Conservation (phyloP, 2,113 vertebrate species). For the Colaptes auratus region DNA sequence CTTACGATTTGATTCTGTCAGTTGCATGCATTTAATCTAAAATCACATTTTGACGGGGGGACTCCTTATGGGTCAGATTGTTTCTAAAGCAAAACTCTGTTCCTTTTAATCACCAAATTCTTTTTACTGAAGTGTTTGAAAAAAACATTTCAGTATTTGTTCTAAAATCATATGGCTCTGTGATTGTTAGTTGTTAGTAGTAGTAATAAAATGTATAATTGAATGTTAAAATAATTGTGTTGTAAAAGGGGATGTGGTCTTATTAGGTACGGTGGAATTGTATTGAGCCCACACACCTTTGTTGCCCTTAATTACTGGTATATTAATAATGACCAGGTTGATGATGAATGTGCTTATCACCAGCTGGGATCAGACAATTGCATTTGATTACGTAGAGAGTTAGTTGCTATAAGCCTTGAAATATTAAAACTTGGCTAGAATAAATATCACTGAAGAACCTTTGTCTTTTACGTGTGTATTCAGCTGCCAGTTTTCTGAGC, state of each 20-base stretch:
- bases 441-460: slow-evolving; percentile 60
- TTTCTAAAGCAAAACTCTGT: slow-evolving; percentile 59
- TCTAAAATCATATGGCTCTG: slow-evolving; percentile 7
- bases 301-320: slow-evolving; percentile 45
- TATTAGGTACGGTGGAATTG: slow-evolving; percentile 33
- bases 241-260: slow-evolving; percentile 49
- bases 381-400: slow-evolving; percentile 48
- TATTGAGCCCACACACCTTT: slow-evolving; percentile 52
- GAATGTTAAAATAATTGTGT: slow-evolving; percentile 63
- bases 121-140: not conserved
- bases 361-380: slow-evolving; percentile 60
- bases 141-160: not conserved
- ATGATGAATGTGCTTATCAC: slow-evolving; percentile 67
- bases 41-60: slow-evolving; percentile 52
- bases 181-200: slow-evolving; percentile 11
- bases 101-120: slow-evolving; percentile 2
- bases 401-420: slow-evolving; percentile 62
- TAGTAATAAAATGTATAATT: slow-evolving; percentile 44
- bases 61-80: slow-evolving; percentile 13
- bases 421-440: slow-evolving; percentile 68
- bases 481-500: slow-evolving; percentile 48
- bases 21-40: slow-evolving; percentile 59
- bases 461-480: slow-evolving; percentile 65
- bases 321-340: slow-evolving; percentile 67
- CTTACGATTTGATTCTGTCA: slow-evolving; percentile 40